These are phyloP conservation scores for Eptesicus fuscus DNA, from an alignment of 2,113 vertebrate genomes.

Conservation along the genomic window DNA sequence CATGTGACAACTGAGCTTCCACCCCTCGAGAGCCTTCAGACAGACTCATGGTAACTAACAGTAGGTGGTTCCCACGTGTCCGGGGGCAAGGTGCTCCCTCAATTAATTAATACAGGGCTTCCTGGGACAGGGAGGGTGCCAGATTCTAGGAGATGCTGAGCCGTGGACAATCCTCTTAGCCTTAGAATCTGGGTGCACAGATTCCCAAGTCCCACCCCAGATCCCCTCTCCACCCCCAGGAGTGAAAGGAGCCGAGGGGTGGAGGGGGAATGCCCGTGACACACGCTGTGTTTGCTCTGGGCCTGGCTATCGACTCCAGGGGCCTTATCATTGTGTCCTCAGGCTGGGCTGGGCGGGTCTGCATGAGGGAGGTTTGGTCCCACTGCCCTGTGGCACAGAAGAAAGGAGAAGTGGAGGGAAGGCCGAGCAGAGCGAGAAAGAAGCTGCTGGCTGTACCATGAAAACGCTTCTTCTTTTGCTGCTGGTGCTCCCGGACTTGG, in stretches of 20 bases:
- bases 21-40: background rate
- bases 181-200: background rate
- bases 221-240: too few relatives aligned
- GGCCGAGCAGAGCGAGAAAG: background rate
- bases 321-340: constrained; percentile 60
- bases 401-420: background rate
- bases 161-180: background rate
- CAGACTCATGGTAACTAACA: rapidly evolving
- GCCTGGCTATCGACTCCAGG: constrained; percentile 39
- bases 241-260: background rate
- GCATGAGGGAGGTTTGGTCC: background rate
- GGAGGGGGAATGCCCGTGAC: background rate
- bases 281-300: constrained; percentile 39
- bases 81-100: background rate
- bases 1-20: background rate
- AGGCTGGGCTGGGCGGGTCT: constrained; percentile 44
- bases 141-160: background rate
- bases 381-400: background rate
- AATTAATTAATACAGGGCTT: background rate
- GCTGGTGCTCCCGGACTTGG: constrained; percentile 49
- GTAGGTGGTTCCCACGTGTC: rapidly evolving
- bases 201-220: background rate
- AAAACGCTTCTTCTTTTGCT: background rate
- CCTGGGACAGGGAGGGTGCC: background rate
- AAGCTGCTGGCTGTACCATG: background rate